Percentiles rank a stretch among this genome's conserved stretches.
Conservation (phyloP, 1,140 invertebrate species). For the Drosophila lacertosa region DNA sequence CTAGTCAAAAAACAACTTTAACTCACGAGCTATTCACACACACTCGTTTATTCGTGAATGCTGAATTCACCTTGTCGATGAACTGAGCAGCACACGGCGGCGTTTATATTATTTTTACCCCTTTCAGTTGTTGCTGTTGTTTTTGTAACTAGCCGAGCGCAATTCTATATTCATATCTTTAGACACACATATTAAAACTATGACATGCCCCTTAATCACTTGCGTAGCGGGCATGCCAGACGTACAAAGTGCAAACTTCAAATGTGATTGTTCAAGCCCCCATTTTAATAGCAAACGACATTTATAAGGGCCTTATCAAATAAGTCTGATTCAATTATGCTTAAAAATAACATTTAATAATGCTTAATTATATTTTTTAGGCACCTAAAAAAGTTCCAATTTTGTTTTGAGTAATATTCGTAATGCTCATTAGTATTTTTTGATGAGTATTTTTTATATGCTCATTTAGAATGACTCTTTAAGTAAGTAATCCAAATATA, state of each 20-base stretch:
- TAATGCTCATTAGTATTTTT: too few relatives aligned
- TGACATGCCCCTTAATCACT: slow-evolving; percentile 7
- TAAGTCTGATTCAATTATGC: background rate
- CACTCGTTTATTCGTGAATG: slow-evolving; percentile 13
- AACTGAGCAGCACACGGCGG: slow-evolving; percentile 25
- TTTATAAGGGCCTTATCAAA: background rate
- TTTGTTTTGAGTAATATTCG: too few relatives aligned
- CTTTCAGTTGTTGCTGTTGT: background rate
- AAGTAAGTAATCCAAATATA: too few relatives aligned
- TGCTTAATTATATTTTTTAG: too few relatives aligned
- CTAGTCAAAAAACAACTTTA: slow-evolving; percentile 17
- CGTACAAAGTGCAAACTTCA: too few relatives aligned
- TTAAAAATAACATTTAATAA: background rate
- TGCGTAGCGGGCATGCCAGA: background rate
- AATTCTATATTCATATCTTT: slow-evolving; percentile 41
- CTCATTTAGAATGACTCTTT: too few relatives aligned
- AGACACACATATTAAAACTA: slow-evolving; percentile 20
- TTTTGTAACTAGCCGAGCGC: slow-evolving; percentile 24
- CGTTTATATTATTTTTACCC: slow-evolving; percentile 24
- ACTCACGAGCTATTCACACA: slow-evolving; percentile 28
- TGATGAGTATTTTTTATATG: too few relatives aligned
- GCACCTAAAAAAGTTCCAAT: too few relatives aligned
- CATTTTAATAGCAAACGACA: background rate
- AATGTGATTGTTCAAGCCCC: background rate
- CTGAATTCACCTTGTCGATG: slow-evolving; percentile 39